Base-by-base conservation (phyloP, 1,140 invertebrate species). In the Bombus waltoni region DNA sequence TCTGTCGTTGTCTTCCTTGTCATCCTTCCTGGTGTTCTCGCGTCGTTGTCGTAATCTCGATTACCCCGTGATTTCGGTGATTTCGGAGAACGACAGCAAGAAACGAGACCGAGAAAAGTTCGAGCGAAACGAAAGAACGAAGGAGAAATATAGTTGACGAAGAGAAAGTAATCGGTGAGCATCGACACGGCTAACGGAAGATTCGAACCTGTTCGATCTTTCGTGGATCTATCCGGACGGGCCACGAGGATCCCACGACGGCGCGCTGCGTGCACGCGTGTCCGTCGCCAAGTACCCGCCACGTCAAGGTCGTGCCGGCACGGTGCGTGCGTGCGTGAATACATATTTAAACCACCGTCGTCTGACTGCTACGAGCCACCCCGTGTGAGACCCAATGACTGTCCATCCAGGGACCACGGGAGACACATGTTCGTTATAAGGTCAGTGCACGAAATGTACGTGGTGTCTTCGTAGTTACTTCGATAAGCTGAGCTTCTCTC, bases 371-470 rank as follows among this genome's bases (percentile, higher is more conserved):
- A 66, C 87, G 88, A 91, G 89, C 90, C 85, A 91, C 83, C 90
- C 90, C 89, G 90, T 92, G 90, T 93, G 89, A 93, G 93, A 94
- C 91, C 94, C 94, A 94, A 94, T 94, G 94, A 94, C 92, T 94
- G 93, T 93, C 93, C 90, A 94, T 93, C 93, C 91, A 94, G 94
- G 93, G 93, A 94, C 91, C 92, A 94, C 93, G 93, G 94, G 94
- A 94, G 92, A 94, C 94, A 94, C 94, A 94, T 94, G 94, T 94
- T 94, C 93, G 89, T 94, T 94, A 94, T 94, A 94, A 94, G 94
- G 94, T 94, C 83, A 94, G 93, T 93, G 85, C 77, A 91, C 88
- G 88, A 90, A 78, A 57, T 70, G 10, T 73, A 47, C 59, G 38
- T 75, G 42, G 70, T 80, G 71, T 75, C 42, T 75, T 71, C 42